Evolutionary conservation across 2,113 vertebrate species (phyloP), one percentile per base, ranked within the genome.

Genomic region (Gopherus evgoodei): DNA sequence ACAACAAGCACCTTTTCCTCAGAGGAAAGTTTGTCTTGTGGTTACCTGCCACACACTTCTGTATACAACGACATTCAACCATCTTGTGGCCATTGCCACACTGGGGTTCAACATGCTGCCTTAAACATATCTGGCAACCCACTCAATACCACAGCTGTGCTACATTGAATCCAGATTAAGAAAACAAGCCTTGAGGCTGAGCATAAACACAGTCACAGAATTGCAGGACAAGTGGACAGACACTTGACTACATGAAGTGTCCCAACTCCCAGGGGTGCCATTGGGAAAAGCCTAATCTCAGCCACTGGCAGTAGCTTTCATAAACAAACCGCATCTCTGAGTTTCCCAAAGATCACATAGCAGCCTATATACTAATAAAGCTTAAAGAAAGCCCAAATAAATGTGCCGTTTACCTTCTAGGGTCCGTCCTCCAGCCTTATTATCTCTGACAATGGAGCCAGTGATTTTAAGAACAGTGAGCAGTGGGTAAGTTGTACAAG

Each of bases 361-460:
- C 65, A 96, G 42, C 85, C 88, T 97, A 83, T 84, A 82, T 47
- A 53, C 69, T 93, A 93, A 82, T 95, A 93, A 96, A 94, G 56
- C 90, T 95, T 96, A 96, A 95, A 96, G 89, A 29, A 49, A 49
- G 47, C 47, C 49, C 87, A 91, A 86, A 86, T 96, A 93, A 97
- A 94, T 38, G 52, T 94, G 91, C 93, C 78, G 88, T 96, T 97
- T 97, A 86, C 76, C 90, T 97, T 84, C 89, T 91, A 88, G 83
- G 81, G 82, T 96, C 72, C 90, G 90, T 94, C 42, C 81, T 52
- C 75, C 56, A 29, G 22, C 85, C 82, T 95, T 97, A 57, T 83
- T 95, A 88, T 96, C 83, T 90, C 24, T 87, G 95, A 97, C 92
- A 96, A 95, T 94, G 83, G 62, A 92, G 13, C n/a, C 59, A 97